Conservation (phyloP, 2,888 invertebrate genomes). For the Agrochola macilenta region DNA sequence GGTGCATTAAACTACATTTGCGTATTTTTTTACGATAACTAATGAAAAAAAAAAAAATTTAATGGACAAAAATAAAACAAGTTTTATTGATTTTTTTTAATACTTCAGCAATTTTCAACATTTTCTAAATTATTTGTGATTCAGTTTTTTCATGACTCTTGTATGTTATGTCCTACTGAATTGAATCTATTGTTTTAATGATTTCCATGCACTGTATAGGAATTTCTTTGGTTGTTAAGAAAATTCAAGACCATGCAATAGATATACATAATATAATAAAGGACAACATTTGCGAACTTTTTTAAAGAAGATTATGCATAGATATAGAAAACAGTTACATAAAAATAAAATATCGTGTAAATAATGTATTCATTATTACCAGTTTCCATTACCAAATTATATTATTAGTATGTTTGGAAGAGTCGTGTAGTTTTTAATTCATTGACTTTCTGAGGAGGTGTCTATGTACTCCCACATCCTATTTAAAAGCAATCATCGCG, state of each 20-base stretch:
- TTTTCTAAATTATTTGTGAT: neutral
- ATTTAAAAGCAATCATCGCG: no score
- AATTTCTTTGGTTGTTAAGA: conserved; percentile 22
- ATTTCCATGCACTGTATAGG: conserved; percentile 53
- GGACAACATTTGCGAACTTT: neutral
- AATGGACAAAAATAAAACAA: no score
- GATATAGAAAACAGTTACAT: conserved; percentile 21
- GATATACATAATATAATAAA: conserved; percentile 20
- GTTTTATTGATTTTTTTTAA: neutral
- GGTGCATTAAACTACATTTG: neutral
- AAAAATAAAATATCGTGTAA: conserved; percentile 64
- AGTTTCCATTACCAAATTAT: conserved; percentile 48
- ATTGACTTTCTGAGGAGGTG: neutral
- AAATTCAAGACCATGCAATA: conserved; percentile 55
- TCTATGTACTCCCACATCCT: neutral
- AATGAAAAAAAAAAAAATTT: no score
- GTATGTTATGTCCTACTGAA: conserved; percentile 52
- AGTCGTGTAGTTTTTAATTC: neutral
- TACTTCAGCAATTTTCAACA: neutral
- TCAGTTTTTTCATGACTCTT: conserved; percentile 44
- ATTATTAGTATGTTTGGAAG: conserved; percentile 27
- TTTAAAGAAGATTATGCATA: conserved; percentile 20
- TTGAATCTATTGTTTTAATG: conserved; percentile 25
- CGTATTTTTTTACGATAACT: neutral
- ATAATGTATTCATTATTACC: conserved; percentile 86